Percentiles rank a stretch among this genome's conserved stretches.
Conservation (phyloP, 2,113 vertebrate genomes). For the Neolamprologus sp. region DNA sequence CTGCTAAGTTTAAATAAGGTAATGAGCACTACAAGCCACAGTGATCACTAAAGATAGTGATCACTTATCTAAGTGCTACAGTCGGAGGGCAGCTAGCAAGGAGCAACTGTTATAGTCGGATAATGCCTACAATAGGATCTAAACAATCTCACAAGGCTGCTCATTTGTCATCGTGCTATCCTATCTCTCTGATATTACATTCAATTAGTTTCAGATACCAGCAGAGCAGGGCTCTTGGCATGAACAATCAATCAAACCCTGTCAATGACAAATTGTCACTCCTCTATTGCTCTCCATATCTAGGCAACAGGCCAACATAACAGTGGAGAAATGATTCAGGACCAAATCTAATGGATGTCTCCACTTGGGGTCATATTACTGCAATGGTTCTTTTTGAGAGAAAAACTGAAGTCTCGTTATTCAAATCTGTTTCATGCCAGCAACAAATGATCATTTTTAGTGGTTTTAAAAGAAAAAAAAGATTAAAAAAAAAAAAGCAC, state of each 20-base stretch:
- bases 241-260: constrained; percentile 45
- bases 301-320: constrained; percentile 16
- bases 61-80: background rate
- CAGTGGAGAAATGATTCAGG: background rate
- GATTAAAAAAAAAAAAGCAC: accelerated
- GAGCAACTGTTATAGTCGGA: background rate
- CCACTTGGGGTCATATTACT: background rate
- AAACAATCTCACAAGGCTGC: constrained; percentile 39
- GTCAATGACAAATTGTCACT: constrained; percentile 43
- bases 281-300: background rate
- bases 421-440: background rate
- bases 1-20: background rate
- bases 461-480: background rate
- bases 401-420: background rate
- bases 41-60: background rate
- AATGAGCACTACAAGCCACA: background rate
- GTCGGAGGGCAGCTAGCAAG: background rate
- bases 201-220: constrained; percentile 60
- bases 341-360: constrained; percentile 1
- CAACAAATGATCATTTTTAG: background rate
- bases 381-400: background rate
- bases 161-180: constrained; percentile 28
- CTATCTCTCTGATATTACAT: constrained; percentile 43
- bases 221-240: constrained; percentile 9
- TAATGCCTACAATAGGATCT: constrained; percentile 17